These are phyloP conservation scores for Aporrectodea caliginosa DNA, from an alignment of 1,140 invertebrate genomes.

Conservation along the genomic window DNA sequence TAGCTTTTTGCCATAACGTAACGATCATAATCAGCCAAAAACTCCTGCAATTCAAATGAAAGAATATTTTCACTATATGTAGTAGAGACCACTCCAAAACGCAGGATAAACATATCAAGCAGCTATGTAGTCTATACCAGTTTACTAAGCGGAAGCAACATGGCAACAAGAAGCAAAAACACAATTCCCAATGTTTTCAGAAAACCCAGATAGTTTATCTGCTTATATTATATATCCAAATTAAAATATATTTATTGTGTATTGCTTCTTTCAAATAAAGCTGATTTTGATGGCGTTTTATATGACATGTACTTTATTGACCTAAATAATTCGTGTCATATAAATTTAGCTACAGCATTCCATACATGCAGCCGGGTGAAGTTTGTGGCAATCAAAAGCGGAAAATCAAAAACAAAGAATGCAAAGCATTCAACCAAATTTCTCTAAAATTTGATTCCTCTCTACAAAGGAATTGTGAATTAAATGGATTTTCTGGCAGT, in stretches of 20 bases:
- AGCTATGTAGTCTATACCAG: slow-evolving; percentile 67
- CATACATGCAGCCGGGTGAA: no score
- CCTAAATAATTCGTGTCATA: no score
- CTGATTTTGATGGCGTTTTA: no score
- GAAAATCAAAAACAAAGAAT: no score
- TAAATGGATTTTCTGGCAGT: no score
- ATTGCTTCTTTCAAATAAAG: no score
- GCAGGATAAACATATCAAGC: slow-evolving; percentile 39
- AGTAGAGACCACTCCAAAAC: slow-evolving; percentile 33
- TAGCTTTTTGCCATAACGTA: slow-evolving; percentile 81
- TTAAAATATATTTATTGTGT: slow-evolving; percentile 1
- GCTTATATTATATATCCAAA: background rate
- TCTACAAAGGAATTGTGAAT: no score
- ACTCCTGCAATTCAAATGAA: slow-evolving; percentile 38
- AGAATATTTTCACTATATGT: slow-evolving; percentile 36
- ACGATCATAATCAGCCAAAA: slow-evolving; percentile 42
- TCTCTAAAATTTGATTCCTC: no score
- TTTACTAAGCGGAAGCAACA: slow-evolving; percentile 51
- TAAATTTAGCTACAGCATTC: no score
- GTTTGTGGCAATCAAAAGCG: no score
- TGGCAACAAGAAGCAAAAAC: slow-evolving; percentile 47
- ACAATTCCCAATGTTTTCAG: slow-evolving; percentile 50
- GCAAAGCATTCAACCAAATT: no score
- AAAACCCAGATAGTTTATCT: slow-evolving; percentile 50
- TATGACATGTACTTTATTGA: no score